Conservation (phyloP, 2,113 vertebrate species). For the Tonatia bakeri region DNA sequence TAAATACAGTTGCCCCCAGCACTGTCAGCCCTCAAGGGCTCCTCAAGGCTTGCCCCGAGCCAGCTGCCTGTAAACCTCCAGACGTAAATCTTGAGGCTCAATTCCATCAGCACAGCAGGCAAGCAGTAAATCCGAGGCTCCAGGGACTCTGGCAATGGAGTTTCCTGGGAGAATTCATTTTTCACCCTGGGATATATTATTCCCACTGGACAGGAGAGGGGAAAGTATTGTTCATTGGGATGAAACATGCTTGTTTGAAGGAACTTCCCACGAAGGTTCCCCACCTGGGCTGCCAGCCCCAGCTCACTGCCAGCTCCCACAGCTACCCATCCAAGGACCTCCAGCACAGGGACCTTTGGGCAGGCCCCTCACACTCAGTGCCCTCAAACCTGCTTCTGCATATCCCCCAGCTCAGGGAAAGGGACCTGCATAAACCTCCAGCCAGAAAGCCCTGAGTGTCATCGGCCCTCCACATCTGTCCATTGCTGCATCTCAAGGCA, state of each 20-base stretch:
- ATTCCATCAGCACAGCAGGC: slow-evolving; percentile 39
- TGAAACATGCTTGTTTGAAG: slow-evolving; percentile 46
- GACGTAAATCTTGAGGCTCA: slow-evolving; percentile 63
- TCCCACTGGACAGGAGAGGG: background rate
- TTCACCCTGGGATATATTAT: slow-evolving; percentile 62
- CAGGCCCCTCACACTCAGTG: background rate
- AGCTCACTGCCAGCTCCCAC: background rate
- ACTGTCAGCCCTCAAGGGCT: slow-evolving; percentile 44
- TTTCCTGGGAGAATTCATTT: slow-evolving; percentile 54
- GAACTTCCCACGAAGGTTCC: background rate
- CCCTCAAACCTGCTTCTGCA: background rate
- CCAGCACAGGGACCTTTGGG: background rate
- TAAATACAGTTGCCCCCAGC: slow-evolving; percentile 54
- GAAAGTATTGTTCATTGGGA: slow-evolving; percentile 45
- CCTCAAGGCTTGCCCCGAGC: slow-evolving; percentile 37
- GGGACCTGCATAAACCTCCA: background rate
- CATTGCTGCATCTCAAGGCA: background rate
- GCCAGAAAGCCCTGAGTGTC: background rate
- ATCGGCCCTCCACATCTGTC: background rate
- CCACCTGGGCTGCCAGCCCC: background rate
- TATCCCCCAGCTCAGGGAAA: background rate
- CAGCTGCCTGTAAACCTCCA: slow-evolving; percentile 49
- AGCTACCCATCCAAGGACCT: background rate
- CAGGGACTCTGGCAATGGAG: slow-evolving; percentile 43
- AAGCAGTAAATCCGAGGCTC: slow-evolving; percentile 65